These are phyloP conservation scores for Parnassius smintheus DNA, from an alignment of 2,888 invertebrate species.

Conservation along the genomic window DNA sequence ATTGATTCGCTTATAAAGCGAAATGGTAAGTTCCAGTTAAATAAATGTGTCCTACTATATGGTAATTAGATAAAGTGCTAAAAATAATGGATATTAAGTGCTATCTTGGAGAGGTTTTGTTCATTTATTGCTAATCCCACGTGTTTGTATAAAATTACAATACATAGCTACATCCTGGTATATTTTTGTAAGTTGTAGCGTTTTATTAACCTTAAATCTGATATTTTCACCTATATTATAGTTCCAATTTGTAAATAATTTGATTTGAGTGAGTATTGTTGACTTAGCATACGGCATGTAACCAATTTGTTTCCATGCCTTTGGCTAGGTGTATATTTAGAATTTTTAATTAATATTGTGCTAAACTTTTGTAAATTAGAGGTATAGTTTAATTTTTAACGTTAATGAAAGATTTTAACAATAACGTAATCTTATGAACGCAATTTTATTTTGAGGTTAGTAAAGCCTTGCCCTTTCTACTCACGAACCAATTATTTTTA, in stretches of 20 bases:
- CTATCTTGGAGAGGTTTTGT: slow-evolving; percentile 38
- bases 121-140: slow-evolving; percentile 37
- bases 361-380: too few species aligned
- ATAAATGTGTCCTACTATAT: slow-evolving; percentile 37
- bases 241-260: background rate
- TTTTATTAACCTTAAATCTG: background rate
- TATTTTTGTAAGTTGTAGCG: slow-evolving; percentile 26
- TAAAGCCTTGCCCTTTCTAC: too few species aligned
- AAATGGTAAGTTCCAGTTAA: slow-evolving; percentile 69
- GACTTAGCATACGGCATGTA: slow-evolving; percentile 11
- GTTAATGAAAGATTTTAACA: too few species aligned
- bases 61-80: slow-evolving; percentile 36
- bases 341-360: too few species aligned
- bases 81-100: slow-evolving; percentile 41
- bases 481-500: too few species aligned
- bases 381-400: too few species aligned
- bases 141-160: slow-evolving; percentile 39
- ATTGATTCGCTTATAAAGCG: slow-evolving; percentile 72
- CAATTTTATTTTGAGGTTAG: too few species aligned
- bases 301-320: slow-evolving; percentile 12
- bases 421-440: too few species aligned
- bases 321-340: background rate
- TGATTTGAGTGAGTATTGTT: slow-evolving; percentile 4
- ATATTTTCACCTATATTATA: too few species aligned
- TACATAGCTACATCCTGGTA: slow-evolving; percentile 32